A percentile compares a stretch with the other conserved stretches of the same genome.
Conservation (phyloP, 2,113 vertebrate species). For the Hiodon alosoides region DNA sequence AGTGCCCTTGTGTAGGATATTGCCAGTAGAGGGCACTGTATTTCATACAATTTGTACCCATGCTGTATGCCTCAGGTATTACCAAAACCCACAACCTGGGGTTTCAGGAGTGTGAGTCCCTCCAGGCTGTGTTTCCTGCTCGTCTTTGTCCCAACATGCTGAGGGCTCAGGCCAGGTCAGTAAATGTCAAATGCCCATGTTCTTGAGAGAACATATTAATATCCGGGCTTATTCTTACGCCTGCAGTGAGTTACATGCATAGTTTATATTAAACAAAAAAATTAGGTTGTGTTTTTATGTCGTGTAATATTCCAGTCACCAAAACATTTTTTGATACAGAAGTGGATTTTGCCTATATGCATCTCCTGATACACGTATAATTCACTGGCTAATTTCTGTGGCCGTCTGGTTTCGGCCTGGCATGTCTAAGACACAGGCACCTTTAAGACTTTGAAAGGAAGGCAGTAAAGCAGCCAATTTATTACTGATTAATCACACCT, state of each 20-base stretch:
- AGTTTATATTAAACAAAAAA: too few relatives aligned
- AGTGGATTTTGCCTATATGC: too few relatives aligned
- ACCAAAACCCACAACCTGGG: constrained; percentile 80
- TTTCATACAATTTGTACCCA: background rate
- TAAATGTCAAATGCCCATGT: background rate
- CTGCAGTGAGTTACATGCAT: too few relatives aligned
- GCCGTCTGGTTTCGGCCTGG: background rate
- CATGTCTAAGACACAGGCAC: background rate
- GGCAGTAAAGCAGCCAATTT: background rate
- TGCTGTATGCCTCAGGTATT: constrained; percentile 63
- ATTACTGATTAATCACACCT: too few relatives aligned
- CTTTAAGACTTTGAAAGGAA: background rate
- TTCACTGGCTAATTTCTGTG: background rate
- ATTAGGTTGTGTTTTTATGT: too few relatives aligned
- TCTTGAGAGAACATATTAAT: background rate
- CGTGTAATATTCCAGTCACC: too few relatives aligned
- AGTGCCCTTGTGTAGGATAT: background rate
- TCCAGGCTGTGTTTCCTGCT: constrained; percentile 81
- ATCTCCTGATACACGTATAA: too few relatives aligned
- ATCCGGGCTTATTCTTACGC: too few relatives aligned
- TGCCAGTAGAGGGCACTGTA: constrained; percentile 19
- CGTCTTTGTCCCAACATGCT: constrained; percentile 77
- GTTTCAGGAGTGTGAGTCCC: constrained; percentile 78
- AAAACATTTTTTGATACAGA: too few relatives aligned
- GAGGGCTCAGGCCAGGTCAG: constrained; percentile 79